A percentile compares a stretch with the other conserved stretches of the same genome.
Evolutionary conservation across 2,888 invertebrate genomes (phyloP).

Genomic region (Anodontia alba): DNA sequence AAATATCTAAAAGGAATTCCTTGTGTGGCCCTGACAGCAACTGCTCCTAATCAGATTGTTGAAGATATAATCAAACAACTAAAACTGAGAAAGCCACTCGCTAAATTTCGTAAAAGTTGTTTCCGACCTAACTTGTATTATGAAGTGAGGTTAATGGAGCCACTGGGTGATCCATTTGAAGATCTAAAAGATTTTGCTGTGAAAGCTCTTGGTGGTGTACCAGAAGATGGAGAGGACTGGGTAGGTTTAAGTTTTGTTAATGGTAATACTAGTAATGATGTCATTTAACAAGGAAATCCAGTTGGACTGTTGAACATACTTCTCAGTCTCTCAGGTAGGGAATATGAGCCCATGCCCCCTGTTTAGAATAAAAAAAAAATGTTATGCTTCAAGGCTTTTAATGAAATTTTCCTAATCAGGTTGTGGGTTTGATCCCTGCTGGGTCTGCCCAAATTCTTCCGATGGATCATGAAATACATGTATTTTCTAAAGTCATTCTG

Average conservation of each 20-base stretch:
- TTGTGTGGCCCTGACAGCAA: conserved; percentile 97
- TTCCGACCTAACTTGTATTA: conserved; percentile 97
- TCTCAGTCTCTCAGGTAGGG: too few species aligned
- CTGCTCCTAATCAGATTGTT: conserved; percentile 88
- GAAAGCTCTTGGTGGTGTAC: conserved; percentile 69
- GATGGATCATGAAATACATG: too few species aligned
- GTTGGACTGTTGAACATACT: too few species aligned
- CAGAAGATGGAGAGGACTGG: conserved; percentile 69
- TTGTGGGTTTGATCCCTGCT: too few species aligned
- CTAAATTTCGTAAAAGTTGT: conserved; percentile 88
- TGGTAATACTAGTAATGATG: too few species aligned
- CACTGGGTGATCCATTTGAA: conserved; percentile 91
- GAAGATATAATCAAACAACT: conserved; percentile 88
- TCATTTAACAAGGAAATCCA: neutral
- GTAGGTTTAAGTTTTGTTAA: too few species aligned
- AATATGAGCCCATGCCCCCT: too few species aligned
- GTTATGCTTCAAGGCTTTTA: too few species aligned
- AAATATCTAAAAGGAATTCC: conserved; percentile 88
- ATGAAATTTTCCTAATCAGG: too few species aligned
- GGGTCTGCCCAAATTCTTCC: too few species aligned
- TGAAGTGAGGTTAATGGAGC: conserved; percentile 95
- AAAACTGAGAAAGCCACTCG: conserved; percentile 88
- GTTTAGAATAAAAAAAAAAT: too few species aligned
- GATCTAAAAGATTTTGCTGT: conserved; percentile 88
- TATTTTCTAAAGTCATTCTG: too few species aligned